Evolutionary conservation across 2,113 vertebrate genomes (phyloP).

Genomic region (Oncorhynchus nerka): DNA sequence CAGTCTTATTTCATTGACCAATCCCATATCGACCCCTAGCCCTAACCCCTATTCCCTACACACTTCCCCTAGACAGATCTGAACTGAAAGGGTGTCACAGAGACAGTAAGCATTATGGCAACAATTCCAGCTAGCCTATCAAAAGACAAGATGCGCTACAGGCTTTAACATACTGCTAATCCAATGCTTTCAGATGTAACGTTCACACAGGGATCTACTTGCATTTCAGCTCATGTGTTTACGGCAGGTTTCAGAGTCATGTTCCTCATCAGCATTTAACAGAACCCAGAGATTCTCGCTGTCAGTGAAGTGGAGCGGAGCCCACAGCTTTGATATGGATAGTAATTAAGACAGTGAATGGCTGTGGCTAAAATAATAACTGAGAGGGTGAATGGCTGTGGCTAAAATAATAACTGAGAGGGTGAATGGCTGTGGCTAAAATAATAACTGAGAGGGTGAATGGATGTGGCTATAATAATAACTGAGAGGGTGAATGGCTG

Average conservation of each 20-base stretch:
- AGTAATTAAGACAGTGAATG: slow-evolving; percentile 39
- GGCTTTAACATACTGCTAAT: no score
- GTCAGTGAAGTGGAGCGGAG: slow-evolving; percentile 21
- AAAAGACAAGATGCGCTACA: no score
- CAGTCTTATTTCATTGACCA: slow-evolving; percentile 56
- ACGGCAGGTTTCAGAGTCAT: slow-evolving; percentile 31
- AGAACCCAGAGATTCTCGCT: slow-evolving; percentile 2
- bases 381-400: background rate
- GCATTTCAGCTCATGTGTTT: no score
- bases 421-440: background rate
- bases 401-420: background rate
- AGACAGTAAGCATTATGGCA: no score
- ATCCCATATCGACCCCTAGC: background rate
- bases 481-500: background rate
- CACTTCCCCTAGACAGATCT: no score
- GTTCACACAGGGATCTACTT: no score
- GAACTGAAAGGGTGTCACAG: no score
- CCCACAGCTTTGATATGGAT: slow-evolving; percentile 46
- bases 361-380: slow-evolving; percentile 1
- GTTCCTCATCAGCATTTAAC: slow-evolving; percentile 45
- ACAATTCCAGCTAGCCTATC: no score
- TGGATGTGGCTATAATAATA: slow-evolving; percentile 13
- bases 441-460: slow-evolving; percentile 4
- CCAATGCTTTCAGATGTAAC: background rate
- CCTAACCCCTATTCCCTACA: no score